These are phyloP conservation scores for Euplexia lucipara DNA, from an alignment of 2,888 invertebrate genomes.

Conservation along the genomic window DNA sequence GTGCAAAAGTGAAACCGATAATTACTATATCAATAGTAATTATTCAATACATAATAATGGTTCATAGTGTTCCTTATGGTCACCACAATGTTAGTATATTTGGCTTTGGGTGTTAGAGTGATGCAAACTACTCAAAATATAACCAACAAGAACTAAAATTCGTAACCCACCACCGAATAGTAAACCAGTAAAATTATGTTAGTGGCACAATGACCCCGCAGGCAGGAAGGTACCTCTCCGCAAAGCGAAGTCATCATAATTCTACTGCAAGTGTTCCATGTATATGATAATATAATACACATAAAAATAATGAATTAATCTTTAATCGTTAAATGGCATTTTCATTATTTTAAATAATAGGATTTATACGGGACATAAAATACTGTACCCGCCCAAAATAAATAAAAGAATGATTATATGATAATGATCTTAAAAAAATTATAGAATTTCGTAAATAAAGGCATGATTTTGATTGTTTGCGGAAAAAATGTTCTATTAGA, in stretches of 20 bases:
- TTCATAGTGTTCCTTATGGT: constrained; percentile 64
- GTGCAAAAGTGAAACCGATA: constrained; percentile 90
- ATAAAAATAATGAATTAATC: constrained; percentile 53
- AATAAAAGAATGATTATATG: constrained; percentile 24
- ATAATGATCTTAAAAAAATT: constrained; percentile 30
- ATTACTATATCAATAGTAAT: constrained; percentile 79
- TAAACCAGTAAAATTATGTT: constrained; percentile 81
- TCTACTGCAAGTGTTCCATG: constrained; percentile 76
- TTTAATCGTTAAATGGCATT: constrained; percentile 62
- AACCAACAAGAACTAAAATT: constrained; percentile 73
- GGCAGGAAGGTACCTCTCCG: constrained; percentile 91
- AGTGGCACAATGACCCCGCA: constrained; percentile 89
- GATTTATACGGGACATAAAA: constrained; percentile 41
- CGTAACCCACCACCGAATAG: constrained; percentile 84
- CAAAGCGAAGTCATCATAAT: constrained; percentile 90
- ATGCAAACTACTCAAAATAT: constrained; percentile 77
- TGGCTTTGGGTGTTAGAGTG: constrained; percentile 78
- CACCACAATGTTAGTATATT: constrained; percentile 79
- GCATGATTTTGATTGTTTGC: constrained; percentile 38
- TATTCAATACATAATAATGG: constrained; percentile 67
- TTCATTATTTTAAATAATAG: constrained; percentile 58
- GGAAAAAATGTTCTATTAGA: constrained; percentile 41
- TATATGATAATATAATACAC: constrained; percentile 63
- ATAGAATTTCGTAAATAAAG: constrained; percentile 26
- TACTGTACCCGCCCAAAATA: constrained; percentile 49